Evolutionary conservation across 2,113 vertebrate species (phyloP), one percentile per base, ranked within the genome.

Genomic region (Osmerus eperlanus): DNA sequence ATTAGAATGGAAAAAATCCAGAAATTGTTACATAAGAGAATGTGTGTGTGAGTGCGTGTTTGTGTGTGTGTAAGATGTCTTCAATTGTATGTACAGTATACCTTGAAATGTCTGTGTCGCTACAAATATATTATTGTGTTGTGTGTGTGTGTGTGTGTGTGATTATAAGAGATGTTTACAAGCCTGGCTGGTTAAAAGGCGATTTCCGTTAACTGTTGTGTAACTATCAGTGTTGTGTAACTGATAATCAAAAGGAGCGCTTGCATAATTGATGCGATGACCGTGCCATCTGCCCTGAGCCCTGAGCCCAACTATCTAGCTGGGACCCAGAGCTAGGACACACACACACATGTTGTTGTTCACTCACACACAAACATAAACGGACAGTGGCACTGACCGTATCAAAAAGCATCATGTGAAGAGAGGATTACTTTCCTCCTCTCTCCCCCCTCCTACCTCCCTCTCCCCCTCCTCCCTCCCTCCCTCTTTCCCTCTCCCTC

Each of bases 211-310:
- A 29, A n/a, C 8, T 60, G 58, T 73, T 52, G 36, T 21, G 23
- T 67, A n/a, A 71, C 65, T 19, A 68, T 67, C 54, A 60, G 7
- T 41, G 72, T 80, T 78, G 71, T 69, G 32, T 67, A 79, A 77
- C 29, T 16, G n/a, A 56, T 56, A 62, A 56, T 53, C 61, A 77
- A 69, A 70, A 55, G 68, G 54, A 55, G 41, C 5, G 52, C 41
- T 65, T 25, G 23, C 61, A 63, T 63, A 63, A 63, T 29, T 25
- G 61, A 63, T 63, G 61, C 6, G 2, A 25, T 25, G 61, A 25
- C 61, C 54, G 36, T 7, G 7, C 36, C 36, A 25, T 29, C 61
- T 25, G 23, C 11, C 61, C 61, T 29, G 25, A 63, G 1, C 13
- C 9, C 19, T 13, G 23, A 15, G 61, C 4, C 7, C 15, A 28